A percentile compares a stretch with the other conserved stretches of the same genome.
Evolutionary conservation across 2,888 invertebrate species (phyloP).

Genomic region (Elmis aenea): DNA sequence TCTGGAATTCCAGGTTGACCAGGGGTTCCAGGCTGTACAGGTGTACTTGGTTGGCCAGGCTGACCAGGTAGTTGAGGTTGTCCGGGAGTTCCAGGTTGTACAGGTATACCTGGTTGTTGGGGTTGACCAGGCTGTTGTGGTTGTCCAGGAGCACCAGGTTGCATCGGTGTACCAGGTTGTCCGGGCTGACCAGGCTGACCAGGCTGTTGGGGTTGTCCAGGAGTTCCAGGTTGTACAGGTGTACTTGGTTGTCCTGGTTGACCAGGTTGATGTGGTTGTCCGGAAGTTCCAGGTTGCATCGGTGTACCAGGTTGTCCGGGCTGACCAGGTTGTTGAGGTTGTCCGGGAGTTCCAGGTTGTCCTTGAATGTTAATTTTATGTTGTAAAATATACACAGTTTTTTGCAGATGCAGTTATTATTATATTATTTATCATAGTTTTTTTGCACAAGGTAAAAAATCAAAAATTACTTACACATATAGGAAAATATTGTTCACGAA

Average conservation of each 20-base stretch:
- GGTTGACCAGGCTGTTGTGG: conserved; percentile 9
- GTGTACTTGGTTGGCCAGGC: too few species aligned
- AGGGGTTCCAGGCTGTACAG: conserved; percentile 48
- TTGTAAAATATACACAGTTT: too few species aligned
- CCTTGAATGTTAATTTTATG: too few species aligned
- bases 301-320: conserved; percentile 11
- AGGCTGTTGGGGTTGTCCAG: too few species aligned
- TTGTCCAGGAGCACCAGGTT: conserved; percentile 10
- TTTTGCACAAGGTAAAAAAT: too few species aligned
- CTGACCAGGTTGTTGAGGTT: conserved; percentile 49
- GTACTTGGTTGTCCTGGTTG: conserved; percentile 28
- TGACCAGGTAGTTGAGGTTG: too few species aligned
- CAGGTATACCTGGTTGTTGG: conserved; percentile 13
- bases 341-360: conserved; percentile 48
- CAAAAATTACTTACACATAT: too few species aligned
- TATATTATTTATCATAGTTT: too few species aligned
- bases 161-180: conserved; percentile 8
- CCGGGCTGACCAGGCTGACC: conserved; percentile 6
- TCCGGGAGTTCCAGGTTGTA: conserved; percentile 13
- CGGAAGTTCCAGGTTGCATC: conserved; percentile 13
- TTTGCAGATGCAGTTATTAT: too few species aligned
- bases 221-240: too few species aligned
- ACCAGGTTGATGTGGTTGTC: conserved; percentile 17
- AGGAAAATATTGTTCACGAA: too few species aligned
- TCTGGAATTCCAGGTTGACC: conserved; percentile 31